Percentiles rank a stretch among this genome's conserved stretches.
These are phyloP conservation scores for Falco novaeseelandiae DNA, from an alignment of 2,797 vertebrate genomes.

Conservation along the genomic window DNA sequence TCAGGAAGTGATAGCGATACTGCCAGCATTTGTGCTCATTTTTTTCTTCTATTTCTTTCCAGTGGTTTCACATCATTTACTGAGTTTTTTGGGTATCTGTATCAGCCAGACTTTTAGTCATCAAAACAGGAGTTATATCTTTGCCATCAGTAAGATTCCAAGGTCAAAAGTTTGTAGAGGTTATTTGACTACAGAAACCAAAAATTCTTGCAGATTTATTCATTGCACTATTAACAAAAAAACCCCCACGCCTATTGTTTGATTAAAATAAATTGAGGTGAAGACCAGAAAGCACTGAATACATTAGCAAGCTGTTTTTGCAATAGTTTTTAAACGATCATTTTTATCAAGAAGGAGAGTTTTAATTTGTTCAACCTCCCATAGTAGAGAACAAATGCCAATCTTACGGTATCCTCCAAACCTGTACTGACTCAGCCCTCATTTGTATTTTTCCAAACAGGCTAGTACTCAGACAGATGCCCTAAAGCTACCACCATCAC, in stretches of 20 bases:
- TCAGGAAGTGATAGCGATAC: neutral
- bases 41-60: neutral
- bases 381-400: neutral
- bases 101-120: neutral
- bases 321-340: neutral
- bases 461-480: slow-evolving; percentile 88
- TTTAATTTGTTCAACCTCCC: neutral
- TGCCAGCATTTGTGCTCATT: neutral
- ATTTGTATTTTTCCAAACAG: slow-evolving; percentile 67
- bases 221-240: neutral
- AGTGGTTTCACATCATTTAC: neutral
- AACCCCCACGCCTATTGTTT: neutral
- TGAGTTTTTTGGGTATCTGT: neutral
- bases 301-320: neutral
- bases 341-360: neutral
- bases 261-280: neutral
- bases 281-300: neutral
- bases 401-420: neutral
- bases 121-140: neutral
- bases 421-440: neutral
- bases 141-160: neutral
- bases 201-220: neutral
- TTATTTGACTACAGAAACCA: neutral
- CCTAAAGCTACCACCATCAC: slow-evolving; percentile 78
- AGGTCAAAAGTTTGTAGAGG: neutral